phyloP scores from a whole-genome alignment of 2,113 vertebrate genomes.

The Camelus bactrianus region DNA sequence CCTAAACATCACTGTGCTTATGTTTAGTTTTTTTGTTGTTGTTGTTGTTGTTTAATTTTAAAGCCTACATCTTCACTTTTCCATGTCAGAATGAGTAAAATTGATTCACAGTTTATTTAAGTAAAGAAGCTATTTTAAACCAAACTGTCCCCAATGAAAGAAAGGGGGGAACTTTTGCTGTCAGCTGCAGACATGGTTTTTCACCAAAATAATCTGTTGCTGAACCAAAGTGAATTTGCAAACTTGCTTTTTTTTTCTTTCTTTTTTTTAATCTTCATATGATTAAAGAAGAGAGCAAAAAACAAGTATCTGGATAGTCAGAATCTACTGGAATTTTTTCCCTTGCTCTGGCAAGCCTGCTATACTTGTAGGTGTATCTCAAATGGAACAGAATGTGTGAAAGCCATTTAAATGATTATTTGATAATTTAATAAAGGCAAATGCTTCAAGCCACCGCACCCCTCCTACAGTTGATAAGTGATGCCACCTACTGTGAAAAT shows the following conservation, averaged over 20 bases:
- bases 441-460: constrained; percentile 53
- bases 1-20: constrained; percentile 67
- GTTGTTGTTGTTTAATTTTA: constrained; percentile 73
- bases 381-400: constrained; percentile 71
- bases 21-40: constrained; percentile 48
- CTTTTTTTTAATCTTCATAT: not conserved
- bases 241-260: constrained; percentile 23
- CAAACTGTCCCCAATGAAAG: constrained; percentile 65
- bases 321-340: not conserved
- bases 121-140: constrained; percentile 79
- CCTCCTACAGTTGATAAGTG: constrained; percentile 72
- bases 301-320: not conserved
- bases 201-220: constrained; percentile 36
- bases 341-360: constrained; percentile 50
- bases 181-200: constrained; percentile 66
- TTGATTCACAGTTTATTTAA: constrained; percentile 78
- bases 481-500: constrained; percentile 72
- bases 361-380: constrained; percentile 63
- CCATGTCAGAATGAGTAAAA: constrained; percentile 81
- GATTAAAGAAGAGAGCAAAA: not conserved
- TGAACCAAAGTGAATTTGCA: constrained; percentile 54
- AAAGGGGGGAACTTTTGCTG: constrained; percentile 60
- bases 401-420: constrained; percentile 76
- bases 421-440: constrained; percentile 79
- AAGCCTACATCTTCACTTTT: constrained; percentile 79